Conservation (phyloP, 37 sponge, comb jelly and placozoan genomes). For the Amphimedon queenslandica region DNA sequence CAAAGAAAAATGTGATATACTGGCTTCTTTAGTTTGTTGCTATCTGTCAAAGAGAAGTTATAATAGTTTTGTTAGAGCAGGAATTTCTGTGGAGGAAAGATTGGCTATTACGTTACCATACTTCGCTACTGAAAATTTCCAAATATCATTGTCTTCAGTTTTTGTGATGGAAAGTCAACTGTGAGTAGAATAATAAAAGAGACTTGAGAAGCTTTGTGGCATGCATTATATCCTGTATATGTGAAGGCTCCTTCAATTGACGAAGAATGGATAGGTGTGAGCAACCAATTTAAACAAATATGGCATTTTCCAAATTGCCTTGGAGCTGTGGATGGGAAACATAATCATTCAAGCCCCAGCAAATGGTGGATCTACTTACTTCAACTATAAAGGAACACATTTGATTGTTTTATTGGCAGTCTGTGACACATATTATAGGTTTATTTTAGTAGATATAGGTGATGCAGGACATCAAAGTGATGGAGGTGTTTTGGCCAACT, state of each 20-base stretch:
- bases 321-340: slow-evolving; percentile 44
- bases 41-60: neutral
- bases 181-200: slow-evolving; percentile 38
- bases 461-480: slow-evolving; percentile 52
- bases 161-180: slow-evolving; percentile 35
- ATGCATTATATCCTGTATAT: slow-evolving; percentile 23
- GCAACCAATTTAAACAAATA: slow-evolving; percentile 24
- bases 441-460: slow-evolving; percentile 27
- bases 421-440: slow-evolving; percentile 34
- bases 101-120: slow-evolving; percentile 40
- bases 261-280: slow-evolving; percentile 26
- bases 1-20: neutral
- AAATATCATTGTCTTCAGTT: slow-evolving; percentile 43
- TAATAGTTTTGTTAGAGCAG: slow-evolving; percentile 1
- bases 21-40: neutral
- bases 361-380: slow-evolving; percentile 29
- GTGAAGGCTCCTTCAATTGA: slow-evolving; percentile 9
- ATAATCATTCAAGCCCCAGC: slow-evolving; percentile 39
- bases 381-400: slow-evolving; percentile 35
- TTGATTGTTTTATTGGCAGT: slow-evolving; percentile 43
- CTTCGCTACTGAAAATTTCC: slow-evolving; percentile 37
- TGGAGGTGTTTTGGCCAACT: slow-evolving; percentile 39
- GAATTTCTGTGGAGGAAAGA: slow-evolving; percentile 36
- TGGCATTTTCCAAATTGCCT: slow-evolving; percentile 46
- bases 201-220: slow-evolving; percentile 45